Evolutionary conservation across 2,797 vertebrate species (phyloP), one percentile per base, ranked within the genome.

Genomic region (Botia almorhae): DNA sequence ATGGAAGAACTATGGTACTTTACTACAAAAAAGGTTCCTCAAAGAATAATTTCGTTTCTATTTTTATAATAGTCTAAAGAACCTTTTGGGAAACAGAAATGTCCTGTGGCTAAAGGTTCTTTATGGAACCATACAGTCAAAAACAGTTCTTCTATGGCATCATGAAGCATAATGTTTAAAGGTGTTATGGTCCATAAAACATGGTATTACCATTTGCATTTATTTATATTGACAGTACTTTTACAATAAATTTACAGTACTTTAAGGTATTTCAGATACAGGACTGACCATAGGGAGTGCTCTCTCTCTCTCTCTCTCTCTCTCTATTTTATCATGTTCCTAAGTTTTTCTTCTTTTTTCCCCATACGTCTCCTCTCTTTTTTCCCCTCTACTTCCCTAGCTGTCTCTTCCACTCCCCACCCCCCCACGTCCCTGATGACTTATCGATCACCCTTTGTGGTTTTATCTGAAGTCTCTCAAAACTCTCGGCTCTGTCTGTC

Each of bases 381-480:
- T 72, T 58, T 53, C 63, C 53, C 21, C 48, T 33, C 43, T 33
- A 82, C 85, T 84, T 82, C 81, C 87, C 76, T 75, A 72, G 55
- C 82, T 76, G 81, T 70, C 69, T 81, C 76, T 87, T 86, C 81
- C 50, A 23, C 16, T 65, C 21, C 67, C 64, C 51, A 53, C 23
- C 51, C 74, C 71, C 73, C 80, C 39, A 83, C 76, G 65, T 81
- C 76, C 84, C 86, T 82, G 81, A 87, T 87, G 86, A 83, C 83
- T 85, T 87, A 86, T 86, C 73, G 84, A 86, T 86, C 82, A 78
- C 84, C 71, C 79, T 84, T 83, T 86, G 83, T 84, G 79, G 86
- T 85, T 85, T 86, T 83, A 80, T 87, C 73, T 64, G 67, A 77
- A 86, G 83, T 87, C 84, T 83, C 81, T 86, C 82, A 86, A 80